phyloP scores from a whole-genome alignment of 1,140 invertebrate species.

The Bombyx mori region ASM3026992v2 NC_085125.1:8867501-8868000 shows the following conservation, averaged over 20 bases:
- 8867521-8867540: conserved; percentile 93
- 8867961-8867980: conserved; percentile 94
- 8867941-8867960: conserved; percentile 96
- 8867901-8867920: conserved; percentile 89
- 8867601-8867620: conserved; percentile 86
- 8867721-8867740: conserved; percentile 82
- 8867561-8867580: conserved; percentile 96
- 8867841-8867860: conserved; percentile 78
- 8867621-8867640: conserved; percentile 86
- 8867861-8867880: conserved; percentile 92
- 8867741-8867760: conserved; percentile 81
- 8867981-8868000: conserved; percentile 87
- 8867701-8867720: conserved; percentile 82
- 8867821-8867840: conserved; percentile 58
- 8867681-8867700: conserved; percentile 83
- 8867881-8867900: conserved; percentile 93
- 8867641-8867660: conserved; percentile 85
- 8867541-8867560: conserved; percentile 99
- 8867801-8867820: conserved; percentile 72
- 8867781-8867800: conserved; percentile 48
- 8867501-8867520: conserved; percentile 89
- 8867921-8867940: conserved; percentile 99
- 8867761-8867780: conserved; percentile 70
- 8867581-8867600: conserved; percentile 96
- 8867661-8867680: conserved; percentile 88